phyloP scores from a whole-genome alignment of 2,888 invertebrate species.

The Drosophila melanosoma region DNA sequence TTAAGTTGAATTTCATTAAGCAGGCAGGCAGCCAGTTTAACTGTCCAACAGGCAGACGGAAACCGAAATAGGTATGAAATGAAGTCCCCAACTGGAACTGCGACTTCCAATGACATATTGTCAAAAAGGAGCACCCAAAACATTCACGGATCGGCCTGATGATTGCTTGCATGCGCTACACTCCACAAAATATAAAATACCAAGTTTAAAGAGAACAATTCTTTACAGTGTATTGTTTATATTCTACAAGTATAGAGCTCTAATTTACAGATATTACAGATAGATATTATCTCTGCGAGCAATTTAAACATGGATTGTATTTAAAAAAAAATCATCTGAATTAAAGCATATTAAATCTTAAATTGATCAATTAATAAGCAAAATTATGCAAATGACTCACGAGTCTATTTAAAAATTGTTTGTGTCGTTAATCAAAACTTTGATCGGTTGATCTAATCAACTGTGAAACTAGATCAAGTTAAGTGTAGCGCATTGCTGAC shows the following conservation, averaged over 20 bases:
- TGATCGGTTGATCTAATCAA: constrained; percentile 12
- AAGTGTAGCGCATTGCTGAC: constrained; percentile 23
- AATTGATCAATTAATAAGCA: neutral
- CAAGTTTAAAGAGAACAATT: neutral
- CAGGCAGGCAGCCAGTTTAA: constrained; percentile 44
- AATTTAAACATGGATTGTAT: neutral
- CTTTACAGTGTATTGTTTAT: neutral
- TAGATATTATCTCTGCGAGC: neutral
- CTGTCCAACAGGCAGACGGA: constrained; percentile 8
- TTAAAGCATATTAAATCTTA: neutral
- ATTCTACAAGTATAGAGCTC: neutral
- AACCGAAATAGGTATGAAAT: constrained; percentile 21
- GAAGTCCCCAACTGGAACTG: constrained; percentile 18
- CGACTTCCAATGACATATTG: constrained; percentile 38
- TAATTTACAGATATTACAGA: neutral
- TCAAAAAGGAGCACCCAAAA: constrained; percentile 10
- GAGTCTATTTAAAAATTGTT: neutral
- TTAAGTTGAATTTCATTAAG: constrained; percentile 81
- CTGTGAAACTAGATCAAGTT: constrained; percentile 21
- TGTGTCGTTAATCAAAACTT: neutral
- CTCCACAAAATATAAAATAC: neutral
- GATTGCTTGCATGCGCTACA: constrained; percentile 31
- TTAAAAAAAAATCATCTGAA: neutral
- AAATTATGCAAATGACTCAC: neutral
- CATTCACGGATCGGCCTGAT: constrained; percentile 10